Evolutionary conservation across 2,797 vertebrate species (phyloP).

Genomic region (Numenius phaeopus): DNA sequence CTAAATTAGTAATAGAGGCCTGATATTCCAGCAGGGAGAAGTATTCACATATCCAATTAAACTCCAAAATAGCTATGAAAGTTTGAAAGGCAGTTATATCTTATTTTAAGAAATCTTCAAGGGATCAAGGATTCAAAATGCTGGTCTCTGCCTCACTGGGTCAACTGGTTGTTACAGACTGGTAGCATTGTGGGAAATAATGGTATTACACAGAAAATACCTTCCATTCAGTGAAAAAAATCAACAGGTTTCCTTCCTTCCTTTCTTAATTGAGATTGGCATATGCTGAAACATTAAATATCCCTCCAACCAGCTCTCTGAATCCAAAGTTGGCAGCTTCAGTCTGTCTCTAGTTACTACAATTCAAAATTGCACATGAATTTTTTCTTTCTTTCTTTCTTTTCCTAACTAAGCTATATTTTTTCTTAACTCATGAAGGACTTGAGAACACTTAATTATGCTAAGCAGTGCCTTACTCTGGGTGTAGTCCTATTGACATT

Average conservation of each 20-base stretch:
- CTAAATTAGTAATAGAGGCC: neutral
- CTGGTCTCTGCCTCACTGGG: neutral
- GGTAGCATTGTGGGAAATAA: neutral
- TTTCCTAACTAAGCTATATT: neutral
- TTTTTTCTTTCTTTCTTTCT: neutral
- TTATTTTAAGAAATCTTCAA: slow-evolving; percentile 26
- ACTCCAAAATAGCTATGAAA: neutral
- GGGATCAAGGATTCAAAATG: neutral
- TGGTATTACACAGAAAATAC: neutral
- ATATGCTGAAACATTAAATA: neutral
- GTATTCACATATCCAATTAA: neutral
- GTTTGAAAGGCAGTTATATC: neutral
- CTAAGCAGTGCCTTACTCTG: neutral
- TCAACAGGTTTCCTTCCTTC: neutral
- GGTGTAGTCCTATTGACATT: neutral
- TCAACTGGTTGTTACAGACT: neutral
- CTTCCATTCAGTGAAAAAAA: neutral
- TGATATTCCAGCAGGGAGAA: neutral
- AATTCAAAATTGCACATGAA: neutral
- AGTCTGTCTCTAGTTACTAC: neutral
- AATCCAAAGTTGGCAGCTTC: neutral
- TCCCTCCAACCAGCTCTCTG: neutral
- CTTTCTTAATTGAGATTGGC: neutral
- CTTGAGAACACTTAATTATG: neutral
- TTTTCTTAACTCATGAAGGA: neutral